A percentile compares a stretch with the other conserved stretches of the same genome.
phyloP scores from a whole-genome alignment of 2,113 vertebrate genomes.

The Pelobates fuscus region DNA sequence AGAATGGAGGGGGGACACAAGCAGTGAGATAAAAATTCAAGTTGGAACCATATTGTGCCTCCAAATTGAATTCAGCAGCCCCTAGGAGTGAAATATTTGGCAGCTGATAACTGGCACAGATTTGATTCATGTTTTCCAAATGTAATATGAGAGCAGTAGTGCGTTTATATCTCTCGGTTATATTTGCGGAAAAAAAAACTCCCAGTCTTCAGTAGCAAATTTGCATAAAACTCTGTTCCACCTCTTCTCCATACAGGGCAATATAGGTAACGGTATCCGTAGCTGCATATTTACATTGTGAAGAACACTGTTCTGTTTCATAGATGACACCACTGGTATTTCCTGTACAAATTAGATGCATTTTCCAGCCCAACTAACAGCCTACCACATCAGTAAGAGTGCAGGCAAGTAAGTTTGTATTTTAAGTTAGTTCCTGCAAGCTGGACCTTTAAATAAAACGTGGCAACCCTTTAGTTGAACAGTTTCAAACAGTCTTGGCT shows the following conservation, averaged over 20 bases:
- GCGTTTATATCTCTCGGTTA: conserved; percentile 7
- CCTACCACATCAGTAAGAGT: too few species aligned
- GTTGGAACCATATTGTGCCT: background rate
- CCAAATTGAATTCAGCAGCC: conserved; percentile 14
- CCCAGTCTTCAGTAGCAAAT: background rate
- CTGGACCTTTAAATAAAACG: too few species aligned
- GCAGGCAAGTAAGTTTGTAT: too few species aligned
- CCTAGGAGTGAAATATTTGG: conserved; percentile 12
- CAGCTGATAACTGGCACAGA: conserved; percentile 14
- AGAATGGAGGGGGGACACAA: background rate
- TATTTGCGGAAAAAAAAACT: conserved; percentile 1
- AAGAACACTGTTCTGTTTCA: conserved; percentile 29
- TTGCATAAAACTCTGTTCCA: background rate
- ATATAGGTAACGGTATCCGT: background rate
- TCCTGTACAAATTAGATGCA: conserved; percentile 3
- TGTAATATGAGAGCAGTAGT: conserved; percentile 12
- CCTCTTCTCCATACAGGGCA: conserved; percentile 16
- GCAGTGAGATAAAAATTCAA: background rate
- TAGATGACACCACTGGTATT: conserved; percentile 31
- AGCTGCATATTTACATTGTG: conserved; percentile 1
- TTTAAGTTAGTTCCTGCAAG: too few species aligned
- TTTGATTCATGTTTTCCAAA: conserved; percentile 15
- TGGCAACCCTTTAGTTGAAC: too few species aligned
- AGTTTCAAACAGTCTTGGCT: too few species aligned
- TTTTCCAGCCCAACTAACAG: too few species aligned